A percentile compares a stretch with the other conserved stretches of the same genome.
These are phyloP conservation scores for Smutsia gigantea DNA, from an alignment of 2,797 vertebrate species.

Conservation along the genomic window DNA sequence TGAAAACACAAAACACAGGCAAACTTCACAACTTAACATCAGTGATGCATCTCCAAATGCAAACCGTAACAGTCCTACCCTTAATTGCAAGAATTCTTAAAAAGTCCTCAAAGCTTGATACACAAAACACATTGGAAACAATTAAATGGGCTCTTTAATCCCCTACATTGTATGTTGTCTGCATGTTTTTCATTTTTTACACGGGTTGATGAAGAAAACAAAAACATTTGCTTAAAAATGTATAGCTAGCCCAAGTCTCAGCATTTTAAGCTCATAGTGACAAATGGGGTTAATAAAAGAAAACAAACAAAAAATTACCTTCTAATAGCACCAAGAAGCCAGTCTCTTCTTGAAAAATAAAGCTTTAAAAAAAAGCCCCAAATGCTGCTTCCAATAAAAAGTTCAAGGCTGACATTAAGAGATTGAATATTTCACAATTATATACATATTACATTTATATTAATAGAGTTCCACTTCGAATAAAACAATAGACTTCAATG, in stretches of 20 bases:
- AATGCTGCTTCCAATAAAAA: constrained; percentile 12
- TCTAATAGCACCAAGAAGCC: not conserved
- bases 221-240: not conserved
- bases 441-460: not conserved
- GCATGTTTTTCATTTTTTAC: not conserved
- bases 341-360: not conserved
- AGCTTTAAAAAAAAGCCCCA: not conserved
- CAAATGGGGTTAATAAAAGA: not conserved
- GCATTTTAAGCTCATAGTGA: not conserved
- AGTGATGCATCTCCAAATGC: not conserved
- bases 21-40: not conserved
- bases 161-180: not conserved
- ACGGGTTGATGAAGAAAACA: not conserved
- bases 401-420: not conserved
- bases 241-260: not conserved
- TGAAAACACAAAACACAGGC: not conserved
- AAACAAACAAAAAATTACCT: not conserved
- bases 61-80: not conserved
- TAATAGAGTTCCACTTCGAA: constrained; percentile 52
- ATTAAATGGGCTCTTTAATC: not conserved
- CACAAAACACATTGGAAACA: not conserved
- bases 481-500: constrained; percentile 10
- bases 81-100: not conserved
- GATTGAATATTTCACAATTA: not conserved
- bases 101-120: not conserved